Percentiles rank a stretch among this genome's conserved stretches.
Conservation (phyloP, 1,140 invertebrate species). For the Triops cancriformis region DNA sequence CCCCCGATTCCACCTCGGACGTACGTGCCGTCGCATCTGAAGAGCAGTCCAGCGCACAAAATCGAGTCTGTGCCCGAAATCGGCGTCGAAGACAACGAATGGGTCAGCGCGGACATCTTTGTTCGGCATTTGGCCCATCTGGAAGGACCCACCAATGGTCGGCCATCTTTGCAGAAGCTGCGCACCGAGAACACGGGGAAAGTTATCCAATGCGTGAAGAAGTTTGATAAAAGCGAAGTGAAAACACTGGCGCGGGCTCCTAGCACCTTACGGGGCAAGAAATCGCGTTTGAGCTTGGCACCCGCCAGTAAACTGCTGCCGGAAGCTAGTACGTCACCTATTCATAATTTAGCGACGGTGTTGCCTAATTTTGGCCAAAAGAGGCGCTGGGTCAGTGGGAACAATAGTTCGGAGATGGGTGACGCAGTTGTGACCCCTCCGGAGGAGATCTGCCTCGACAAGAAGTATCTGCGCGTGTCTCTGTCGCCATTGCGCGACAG, state of each 20-base stretch:
- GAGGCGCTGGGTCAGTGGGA: neutral
- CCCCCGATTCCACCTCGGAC: neutral
- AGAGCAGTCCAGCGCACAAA: conserved; percentile 1
- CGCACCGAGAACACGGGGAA: conserved; percentile 56
- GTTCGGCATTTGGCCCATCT: conserved; percentile 34
- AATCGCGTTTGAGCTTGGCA: neutral
- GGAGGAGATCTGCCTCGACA: neutral
- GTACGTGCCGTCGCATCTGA: neutral
- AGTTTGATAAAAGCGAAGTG: conserved; percentile 48
- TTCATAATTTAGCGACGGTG: neutral
- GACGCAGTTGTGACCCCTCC: neutral
- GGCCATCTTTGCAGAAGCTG: conserved; percentile 52
- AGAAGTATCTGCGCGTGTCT: neutral
- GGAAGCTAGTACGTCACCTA: neutral
- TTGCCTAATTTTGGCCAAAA: neutral
- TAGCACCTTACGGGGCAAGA: neutral
- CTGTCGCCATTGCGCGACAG: neutral
- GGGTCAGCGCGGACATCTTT: conserved; percentile 41
- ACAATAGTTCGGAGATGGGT: neutral
- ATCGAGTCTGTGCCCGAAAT: neutral
- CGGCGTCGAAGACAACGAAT: conserved; percentile 32
- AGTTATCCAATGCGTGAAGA: conserved; percentile 54
- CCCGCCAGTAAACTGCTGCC: neutral
- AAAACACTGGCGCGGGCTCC: neutral
- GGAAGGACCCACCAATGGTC: conserved; percentile 39